Evolutionary conservation across 2,113 vertebrate species (phyloP), one percentile per base, ranked within the genome.

Genomic region (Thomomys bottae): DNA sequence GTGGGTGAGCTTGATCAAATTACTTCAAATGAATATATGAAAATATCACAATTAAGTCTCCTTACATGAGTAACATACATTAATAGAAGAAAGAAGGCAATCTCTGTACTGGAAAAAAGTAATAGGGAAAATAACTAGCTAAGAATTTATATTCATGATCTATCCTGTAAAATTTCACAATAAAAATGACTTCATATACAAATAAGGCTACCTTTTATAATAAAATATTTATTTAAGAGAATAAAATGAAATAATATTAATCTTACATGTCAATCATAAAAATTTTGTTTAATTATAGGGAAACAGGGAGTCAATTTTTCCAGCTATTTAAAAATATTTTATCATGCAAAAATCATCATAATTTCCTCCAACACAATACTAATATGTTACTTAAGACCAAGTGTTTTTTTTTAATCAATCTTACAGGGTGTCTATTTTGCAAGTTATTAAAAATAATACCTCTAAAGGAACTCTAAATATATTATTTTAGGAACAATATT

Each of bases 371-470:
- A 93, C 70, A 91, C 95, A 96, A 95, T 96, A 88, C 88, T 96
- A 97, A 97, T 97, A 96, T 90, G 84, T 93, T 95, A 89, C 86
- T 86, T 94, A 96, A 97, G 91, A 90, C 57, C 32, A 95, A 96
- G 77, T 96, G 94, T 88, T 84, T 97, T 94, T 97, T 96, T 54
- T n/a, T n/a, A n/a, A 96, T 96, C 96, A 84, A 12, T 89, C 85
- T 97, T 96, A 95, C 77, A 97, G 81, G 42, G 90, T 80, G 32
- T 79, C 49, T 93, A 5, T 92, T 96, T 96, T 94, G 95, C 93
- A 94, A 95, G 66, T 96, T 98, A 96, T 92, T 96, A 97, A 98
- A 98, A 98, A 98, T 97, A 97, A 97, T 97, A 96, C 96, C 96
- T 96, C 96, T 93, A 97, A 97, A 96, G 72, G 23, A 97, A 97